A percentile compares a stretch with the other conserved stretches of the same genome.
These are phyloP conservation scores for Drosophila pseudotakahashii DNA, from an alignment of 2,888 invertebrate species.

Conservation along the genomic window DNA sequence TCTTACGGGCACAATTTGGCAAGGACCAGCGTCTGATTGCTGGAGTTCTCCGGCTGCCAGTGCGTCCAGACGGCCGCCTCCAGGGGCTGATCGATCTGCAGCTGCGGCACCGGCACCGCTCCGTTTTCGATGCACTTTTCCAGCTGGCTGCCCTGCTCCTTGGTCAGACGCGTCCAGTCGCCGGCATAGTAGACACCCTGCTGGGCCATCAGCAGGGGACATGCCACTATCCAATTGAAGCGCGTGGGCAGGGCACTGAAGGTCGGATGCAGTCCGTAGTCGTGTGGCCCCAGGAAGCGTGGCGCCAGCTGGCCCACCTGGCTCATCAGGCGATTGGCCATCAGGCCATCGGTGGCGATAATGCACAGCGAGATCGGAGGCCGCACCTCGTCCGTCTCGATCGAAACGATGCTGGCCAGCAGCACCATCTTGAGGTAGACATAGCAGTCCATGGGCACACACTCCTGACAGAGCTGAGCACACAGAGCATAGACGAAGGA, in stretches of 20 bases:
- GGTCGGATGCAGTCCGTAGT: conserved; percentile 60
- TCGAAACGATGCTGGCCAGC: conserved; percentile 84
- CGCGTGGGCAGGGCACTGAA: conserved; percentile 42
- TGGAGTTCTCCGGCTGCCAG: conserved; percentile 77
- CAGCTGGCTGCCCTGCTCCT: conserved; percentile 63
- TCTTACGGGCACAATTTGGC: conserved; percentile 82
- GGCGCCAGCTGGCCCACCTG: conserved; percentile 77
- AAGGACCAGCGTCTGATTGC: conserved; percentile 71
- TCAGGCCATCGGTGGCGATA: conserved; percentile 75
- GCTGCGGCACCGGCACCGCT: conserved; percentile 46
- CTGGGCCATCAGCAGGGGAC: conserved; percentile 81
- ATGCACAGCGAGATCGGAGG: conserved; percentile 81
- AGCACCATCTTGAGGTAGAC: conserved; percentile 84
- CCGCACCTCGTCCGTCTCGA: conserved; percentile 73
- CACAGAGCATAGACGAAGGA: conserved; percentile 83
- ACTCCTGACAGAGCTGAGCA: conserved; percentile 82
- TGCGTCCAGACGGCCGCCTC: conserved; percentile 83
- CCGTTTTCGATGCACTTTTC: conserved; percentile 77
- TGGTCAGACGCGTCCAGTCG: conserved; percentile 82
- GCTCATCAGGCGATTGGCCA: conserved; percentile 75
- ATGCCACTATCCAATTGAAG: conserved; percentile 81
- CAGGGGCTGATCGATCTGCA: conserved; percentile 61
- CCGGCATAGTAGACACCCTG: conserved; percentile 83
- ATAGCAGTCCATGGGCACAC: conserved; percentile 84
- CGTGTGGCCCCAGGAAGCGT: conserved; percentile 80